Percentiles rank a stretch among this genome's conserved stretches.
phyloP scores from a whole-genome alignment of 2,888 invertebrate genomes.

The Timema podura region DNA sequence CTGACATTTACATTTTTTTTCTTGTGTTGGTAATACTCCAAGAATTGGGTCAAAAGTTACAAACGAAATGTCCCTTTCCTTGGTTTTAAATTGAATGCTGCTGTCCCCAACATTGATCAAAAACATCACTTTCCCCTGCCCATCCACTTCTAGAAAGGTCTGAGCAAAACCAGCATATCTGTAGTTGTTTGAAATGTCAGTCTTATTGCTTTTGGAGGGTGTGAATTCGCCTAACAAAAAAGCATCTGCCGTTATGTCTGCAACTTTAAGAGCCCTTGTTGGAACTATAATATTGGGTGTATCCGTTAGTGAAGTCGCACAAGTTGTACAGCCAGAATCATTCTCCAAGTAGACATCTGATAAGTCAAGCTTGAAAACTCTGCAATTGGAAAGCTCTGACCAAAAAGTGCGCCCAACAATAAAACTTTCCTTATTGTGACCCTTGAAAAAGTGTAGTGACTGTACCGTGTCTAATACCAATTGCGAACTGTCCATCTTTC shows the following conservation, averaged over 20 bases:
- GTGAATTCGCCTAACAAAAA: neutral
- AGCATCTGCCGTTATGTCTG: conserved; percentile 5
- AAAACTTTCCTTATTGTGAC: neutral
- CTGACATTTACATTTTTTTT: conserved; percentile 1
- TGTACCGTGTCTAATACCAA: neutral
- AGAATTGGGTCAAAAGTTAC: conserved; percentile 1
- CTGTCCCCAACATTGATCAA: neutral
- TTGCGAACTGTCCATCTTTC: conserved; percentile 4
- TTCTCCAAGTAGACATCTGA: conserved; percentile 6
- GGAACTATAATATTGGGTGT: neutral
- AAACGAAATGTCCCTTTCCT: neutral
- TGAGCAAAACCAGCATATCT: conserved; percentile 6
- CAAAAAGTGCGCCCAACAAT: neutral
- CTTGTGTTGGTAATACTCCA: neutral
- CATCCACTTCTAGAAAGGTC: conserved; percentile 2
- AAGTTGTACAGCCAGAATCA: neutral
- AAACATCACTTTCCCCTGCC: neutral
- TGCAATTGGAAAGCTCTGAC: neutral
- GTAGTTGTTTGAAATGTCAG: neutral
- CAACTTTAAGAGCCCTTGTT: neutral
- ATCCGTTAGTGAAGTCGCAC: neutral
- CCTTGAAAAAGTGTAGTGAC: neutral
- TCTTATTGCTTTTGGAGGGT: conserved; percentile 1
- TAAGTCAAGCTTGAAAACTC: neutral
- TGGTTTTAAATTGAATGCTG: neutral